Evolutionary conservation across 64 coral and sea anemone species (phyloP).

Genomic region (Orbicella faveolata): DNA sequence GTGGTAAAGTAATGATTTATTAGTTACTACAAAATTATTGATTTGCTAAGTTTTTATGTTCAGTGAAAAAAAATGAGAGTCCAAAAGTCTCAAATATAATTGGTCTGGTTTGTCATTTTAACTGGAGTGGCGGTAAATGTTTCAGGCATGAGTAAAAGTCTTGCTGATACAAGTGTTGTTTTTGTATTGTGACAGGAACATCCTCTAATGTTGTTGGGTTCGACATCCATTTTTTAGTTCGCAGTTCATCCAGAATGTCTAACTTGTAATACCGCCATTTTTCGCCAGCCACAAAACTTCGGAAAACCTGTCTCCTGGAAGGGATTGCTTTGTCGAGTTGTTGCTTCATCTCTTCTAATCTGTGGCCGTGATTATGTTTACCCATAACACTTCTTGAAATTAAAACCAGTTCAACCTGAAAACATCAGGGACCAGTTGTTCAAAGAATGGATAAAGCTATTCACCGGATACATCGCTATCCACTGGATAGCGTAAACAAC

Average conservation of each 20-base stretch:
- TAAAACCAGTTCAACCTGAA: constrained; percentile 70
- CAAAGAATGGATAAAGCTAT: too few relatives aligned
- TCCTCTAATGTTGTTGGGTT: constrained; percentile 60
- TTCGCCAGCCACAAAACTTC: constrained; percentile 56
- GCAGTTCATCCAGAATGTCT: constrained; percentile 41
- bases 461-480: too few relatives aligned
- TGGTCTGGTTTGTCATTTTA: background rate
- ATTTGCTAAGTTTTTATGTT: too few relatives aligned
- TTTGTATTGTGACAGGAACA: constrained; percentile 58
- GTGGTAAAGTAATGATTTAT: too few relatives aligned
- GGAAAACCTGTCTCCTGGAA: constrained; percentile 63
- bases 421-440: background rate
- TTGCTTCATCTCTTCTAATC: constrained; percentile 50
- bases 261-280: constrained; percentile 72
- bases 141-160: background rate
- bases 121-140: background rate
- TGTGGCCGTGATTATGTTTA: constrained; percentile 40
- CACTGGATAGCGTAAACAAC: too few relatives aligned
- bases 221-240: background rate
- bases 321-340: constrained; percentile 53
- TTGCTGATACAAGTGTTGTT: constrained; percentile 30
- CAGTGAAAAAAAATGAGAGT: too few relatives aligned
- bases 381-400: constrained; percentile 52
- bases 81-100: background rate
- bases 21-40: too few relatives aligned